A percentile compares a stretch with the other conserved stretches of the same genome.
phyloP scores from a whole-genome alignment of 2,888 invertebrate species.

The Cancer borealis region DNA sequence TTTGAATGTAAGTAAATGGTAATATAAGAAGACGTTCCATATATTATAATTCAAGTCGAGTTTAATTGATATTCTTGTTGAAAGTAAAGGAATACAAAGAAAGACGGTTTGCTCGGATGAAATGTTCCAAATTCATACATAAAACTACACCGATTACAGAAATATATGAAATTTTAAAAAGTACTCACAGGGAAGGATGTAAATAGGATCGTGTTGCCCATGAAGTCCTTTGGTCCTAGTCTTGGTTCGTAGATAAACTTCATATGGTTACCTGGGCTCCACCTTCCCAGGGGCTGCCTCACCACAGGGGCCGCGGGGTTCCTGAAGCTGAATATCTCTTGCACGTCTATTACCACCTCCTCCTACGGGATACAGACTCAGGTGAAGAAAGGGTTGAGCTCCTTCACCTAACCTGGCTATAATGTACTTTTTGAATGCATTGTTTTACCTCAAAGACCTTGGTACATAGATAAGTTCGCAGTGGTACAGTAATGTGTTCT shows the following conservation, averaged over 20 bases:
- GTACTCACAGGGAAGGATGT: constrained; percentile 48
- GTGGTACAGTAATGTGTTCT: not conserved
- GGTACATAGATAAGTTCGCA: not conserved
- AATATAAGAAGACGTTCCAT: not conserved
- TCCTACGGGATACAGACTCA: not conserved
- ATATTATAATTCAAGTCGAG: not conserved
- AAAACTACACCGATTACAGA: too few species aligned
- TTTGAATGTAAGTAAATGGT: not conserved
- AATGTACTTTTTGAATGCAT: not conserved
- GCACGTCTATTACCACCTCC: not conserved
- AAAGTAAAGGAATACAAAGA: too few species aligned
- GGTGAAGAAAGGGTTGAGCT: not conserved
- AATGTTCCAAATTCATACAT: not conserved
- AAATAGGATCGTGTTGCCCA: constrained; percentile 8
- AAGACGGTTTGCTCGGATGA: too few species aligned
- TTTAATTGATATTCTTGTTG: too few species aligned
- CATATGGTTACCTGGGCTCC: not conserved
- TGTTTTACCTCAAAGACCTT: not conserved
- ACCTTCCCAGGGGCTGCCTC: not conserved
- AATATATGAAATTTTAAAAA: not conserved
- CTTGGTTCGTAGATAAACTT: not conserved
- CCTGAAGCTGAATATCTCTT: constrained; percentile 48
- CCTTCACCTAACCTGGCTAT: not conserved
- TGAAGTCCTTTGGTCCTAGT: constrained; percentile 42
- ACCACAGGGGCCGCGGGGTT: not conserved